These are phyloP conservation scores for Crocuta crocuta DNA, from an alignment of 2,113 vertebrate species.

Conservation along the genomic window DNA sequence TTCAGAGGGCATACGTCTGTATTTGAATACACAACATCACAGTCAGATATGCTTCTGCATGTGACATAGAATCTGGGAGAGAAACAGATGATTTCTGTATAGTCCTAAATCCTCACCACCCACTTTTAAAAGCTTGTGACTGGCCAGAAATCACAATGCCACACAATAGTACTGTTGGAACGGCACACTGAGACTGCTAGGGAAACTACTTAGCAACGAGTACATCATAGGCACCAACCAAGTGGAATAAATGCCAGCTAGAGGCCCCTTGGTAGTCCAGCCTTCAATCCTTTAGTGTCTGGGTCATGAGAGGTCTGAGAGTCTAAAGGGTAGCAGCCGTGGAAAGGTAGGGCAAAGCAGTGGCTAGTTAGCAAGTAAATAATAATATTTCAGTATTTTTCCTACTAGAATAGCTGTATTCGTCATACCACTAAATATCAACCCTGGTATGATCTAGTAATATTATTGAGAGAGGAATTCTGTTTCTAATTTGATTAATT, in stretches of 20 bases:
- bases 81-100: neutral
- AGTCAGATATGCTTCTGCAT: neutral
- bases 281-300: neutral
- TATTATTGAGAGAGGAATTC: neutral
- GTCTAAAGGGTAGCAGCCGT: neutral
- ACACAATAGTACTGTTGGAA: neutral
- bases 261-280: neutral
- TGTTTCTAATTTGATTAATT: neutral
- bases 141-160: neutral
- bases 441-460: neutral
- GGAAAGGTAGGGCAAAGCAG: neutral
- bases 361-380: neutral
- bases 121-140: neutral
- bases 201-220: neutral
- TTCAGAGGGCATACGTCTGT: neutral
- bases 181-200: neutral
- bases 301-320: neutral
- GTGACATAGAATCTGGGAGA: constrained; percentile 45
- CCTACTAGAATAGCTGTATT: neutral
- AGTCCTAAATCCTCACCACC: constrained; percentile 5
- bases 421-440: neutral
- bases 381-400: neutral
- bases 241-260: neutral
- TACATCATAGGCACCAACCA: neutral
- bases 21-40: constrained; percentile 44